Evolutionary conservation across 2,797 vertebrate genomes (phyloP).

Genomic region (Adrianichthys oophorus): DNA sequence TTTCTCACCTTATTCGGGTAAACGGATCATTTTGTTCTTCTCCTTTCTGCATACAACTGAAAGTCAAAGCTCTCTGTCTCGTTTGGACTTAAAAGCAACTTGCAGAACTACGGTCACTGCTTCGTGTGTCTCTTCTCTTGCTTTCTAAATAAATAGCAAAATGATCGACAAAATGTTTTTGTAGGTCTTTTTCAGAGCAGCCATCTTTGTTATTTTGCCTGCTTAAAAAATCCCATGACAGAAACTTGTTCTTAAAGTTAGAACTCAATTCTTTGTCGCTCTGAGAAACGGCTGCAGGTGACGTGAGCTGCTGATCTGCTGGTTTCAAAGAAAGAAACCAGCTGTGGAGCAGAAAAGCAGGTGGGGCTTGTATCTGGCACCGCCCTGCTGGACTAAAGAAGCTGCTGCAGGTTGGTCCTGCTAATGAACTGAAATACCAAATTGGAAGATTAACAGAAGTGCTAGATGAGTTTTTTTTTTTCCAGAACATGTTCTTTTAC

Average conservation of each 20-base stretch:
- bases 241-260: constrained; percentile 18
- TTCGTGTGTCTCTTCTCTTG: constrained; percentile 45
- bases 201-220: constrained; percentile 28
- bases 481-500: constrained; percentile 5
- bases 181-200: constrained; percentile 36
- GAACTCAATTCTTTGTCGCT: not conserved
- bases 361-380: constrained; percentile 4
- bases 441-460: constrained; percentile 29
- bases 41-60: constrained; percentile 23
- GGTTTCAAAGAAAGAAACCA: constrained; percentile 21
- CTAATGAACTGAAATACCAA: constrained; percentile 28
- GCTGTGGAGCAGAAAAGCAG: constrained; percentile 9
- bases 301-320: constrained; percentile 3
- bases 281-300: constrained; percentile 3
- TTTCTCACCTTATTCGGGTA: constrained; percentile 31
- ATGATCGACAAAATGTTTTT: constrained; percentile 52
- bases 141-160: constrained; percentile 67
- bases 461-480: constrained; percentile 14
- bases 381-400: constrained; percentile 30
- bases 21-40: constrained; percentile 18
- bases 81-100: constrained; percentile 25
- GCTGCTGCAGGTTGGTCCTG: constrained; percentile 42
- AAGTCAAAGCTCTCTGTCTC: constrained; percentile 34
- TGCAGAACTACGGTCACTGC: constrained; percentile 44
- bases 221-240: constrained; percentile 24